phyloP scores from a whole-genome alignment of 2,888 invertebrate species.

The Sacculina carcini region DNA sequence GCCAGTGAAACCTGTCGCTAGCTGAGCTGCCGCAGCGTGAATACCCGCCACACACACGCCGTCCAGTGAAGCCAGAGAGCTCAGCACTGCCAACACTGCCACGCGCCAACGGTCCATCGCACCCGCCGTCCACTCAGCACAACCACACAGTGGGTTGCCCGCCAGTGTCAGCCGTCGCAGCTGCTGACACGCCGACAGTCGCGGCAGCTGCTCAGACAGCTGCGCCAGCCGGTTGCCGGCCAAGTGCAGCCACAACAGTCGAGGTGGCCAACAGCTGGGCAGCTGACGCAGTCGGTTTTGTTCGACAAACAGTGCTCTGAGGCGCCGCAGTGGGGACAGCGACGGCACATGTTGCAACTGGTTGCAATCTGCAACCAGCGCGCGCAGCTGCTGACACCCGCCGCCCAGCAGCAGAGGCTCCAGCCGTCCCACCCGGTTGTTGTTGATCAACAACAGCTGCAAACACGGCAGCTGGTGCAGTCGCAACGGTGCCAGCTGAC shows the following conservation, averaged over 20 bases:
- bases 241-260: background rate
- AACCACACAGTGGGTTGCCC: constrained; percentile 1
- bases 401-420: background rate
- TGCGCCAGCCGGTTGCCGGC: background rate
- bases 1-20: too few relatives aligned
- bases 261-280: background rate
- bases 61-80: too few relatives aligned
- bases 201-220: background rate
- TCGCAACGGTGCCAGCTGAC: background rate
- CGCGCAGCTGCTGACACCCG: background rate
- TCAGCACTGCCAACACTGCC: too few relatives aligned
- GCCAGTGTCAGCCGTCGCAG: background rate
- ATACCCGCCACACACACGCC: too few relatives aligned
- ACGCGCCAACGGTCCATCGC: too few relatives aligned
- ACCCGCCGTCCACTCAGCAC: too few relatives aligned
- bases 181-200: background rate
- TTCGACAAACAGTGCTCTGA: background rate
- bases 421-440: background rate
- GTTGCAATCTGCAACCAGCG: background rate
- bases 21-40: too few relatives aligned
- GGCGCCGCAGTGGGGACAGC: background rate
- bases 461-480: background rate
- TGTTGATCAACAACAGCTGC: background rate
- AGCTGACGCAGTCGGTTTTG: background rate
- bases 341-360: background rate